Base-by-base conservation (phyloP, 2,888 invertebrate genomes). In the Auanema sp. region DNA sequence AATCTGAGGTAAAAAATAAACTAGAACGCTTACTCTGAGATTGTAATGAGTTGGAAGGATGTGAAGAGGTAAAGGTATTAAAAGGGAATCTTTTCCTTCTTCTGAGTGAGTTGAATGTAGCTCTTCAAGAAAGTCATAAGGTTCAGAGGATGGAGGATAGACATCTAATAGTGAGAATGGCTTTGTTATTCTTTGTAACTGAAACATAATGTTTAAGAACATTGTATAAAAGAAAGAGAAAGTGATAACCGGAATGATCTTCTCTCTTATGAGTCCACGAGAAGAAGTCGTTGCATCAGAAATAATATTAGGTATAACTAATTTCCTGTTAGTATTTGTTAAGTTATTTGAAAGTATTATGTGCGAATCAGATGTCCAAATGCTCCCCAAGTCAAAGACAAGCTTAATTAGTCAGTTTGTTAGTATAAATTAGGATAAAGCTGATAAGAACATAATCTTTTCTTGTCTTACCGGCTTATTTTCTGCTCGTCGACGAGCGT, bases 11-110 rank as follows among this genome's bases (percentile, higher is more conserved):
- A 42, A 14, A 68, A 8, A 14, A 53, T 4, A 52, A 52, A 23
- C 23, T 11, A 21, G 5, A 5, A 21, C 24, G 11, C 24, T 52
- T 23, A 80, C 81, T 66, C 71, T 59, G 2, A 81, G 61, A 59
- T 81, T 76, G 65, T 81, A 81, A 54, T 81, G 81, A 24, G 71
- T 63, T n/a, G 81, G 81, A 25, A 76, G 51, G 42, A 79, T 71
- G 42, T 73, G 72, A 3, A 68, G 65, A 10, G 81, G 80, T 6
- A 81, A 64, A n/a, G 77, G 77, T 6, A 78, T 69, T 8, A 79
- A 60, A 1, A 77, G 64, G 2, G 71, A 66, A 42, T 74, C 71
- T 18, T 63, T 69, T 25, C 65, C 25, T 55, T 65, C 58, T 54
- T 67, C 57, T 11, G 54, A 41, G 42, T 66, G 41, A 42, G 64